Base-by-base conservation (phyloP, 2,888 invertebrate species). In the Pachliopta kotzebuea region DNA sequence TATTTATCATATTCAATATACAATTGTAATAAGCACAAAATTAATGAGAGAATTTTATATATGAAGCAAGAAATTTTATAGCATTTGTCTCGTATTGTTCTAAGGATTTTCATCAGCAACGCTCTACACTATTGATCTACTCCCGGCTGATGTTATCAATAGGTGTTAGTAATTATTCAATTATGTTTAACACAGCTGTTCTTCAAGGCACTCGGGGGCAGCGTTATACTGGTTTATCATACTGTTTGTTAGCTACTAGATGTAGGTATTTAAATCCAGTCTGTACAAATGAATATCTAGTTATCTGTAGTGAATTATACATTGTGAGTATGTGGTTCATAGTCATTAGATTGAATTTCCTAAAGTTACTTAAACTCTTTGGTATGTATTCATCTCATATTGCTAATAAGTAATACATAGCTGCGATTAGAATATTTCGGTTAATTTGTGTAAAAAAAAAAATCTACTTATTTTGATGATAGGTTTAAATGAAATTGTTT, bases 241-340 rank as follows among this genome's bases (percentile, higher is more conserved):
- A 83, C 84, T 83, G 74, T 85, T 87, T 85, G 79, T 85, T 88
- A 88, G 90, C 88, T 84, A 82, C 84, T 89, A 90, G 89, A 81
- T 71, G 83, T 90, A 90, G 90, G 82, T 83, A 77, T 87, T 88
- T 88, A 79, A 89, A 88, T 87, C 78, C 86, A 83, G 84, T 87
- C 88, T 90, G 89, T 90, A 90, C 86, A 90, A 88, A 88, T 82
- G 79, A 81, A 80, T 83, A 85, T 83, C 79, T 88, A 89, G 86
- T 84, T 85, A 88, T 84, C 87, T 77, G 87, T 90, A 90, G 90
- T 88, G 85, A 86, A 88, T 86, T 90, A 88, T 88, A 86, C 86
- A 89, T 88, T 83, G 80, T 87, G 84, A 76, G 83, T 84, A 84
- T 84, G 84, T 84, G 85, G 85, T 86, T 80, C 45, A 85, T 87